phyloP scores from a whole-genome alignment of 2,888 invertebrate species.

The Strigamia maritima region DNA sequence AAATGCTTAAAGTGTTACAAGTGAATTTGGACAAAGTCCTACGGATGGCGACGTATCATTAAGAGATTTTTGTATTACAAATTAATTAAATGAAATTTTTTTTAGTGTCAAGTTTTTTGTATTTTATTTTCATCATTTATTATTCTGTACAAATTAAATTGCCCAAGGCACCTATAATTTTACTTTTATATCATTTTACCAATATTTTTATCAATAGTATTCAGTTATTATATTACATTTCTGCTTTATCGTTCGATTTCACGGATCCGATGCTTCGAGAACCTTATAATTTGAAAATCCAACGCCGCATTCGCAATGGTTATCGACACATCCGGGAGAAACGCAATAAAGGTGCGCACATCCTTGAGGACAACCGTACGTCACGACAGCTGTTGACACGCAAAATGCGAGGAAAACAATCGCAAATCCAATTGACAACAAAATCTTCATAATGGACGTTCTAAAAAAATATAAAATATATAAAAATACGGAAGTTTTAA shows the following conservation, averaged over 20 bases:
- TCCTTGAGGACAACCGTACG: not conserved
- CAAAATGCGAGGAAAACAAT: not conserved
- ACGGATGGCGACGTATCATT: slow-evolving; percentile 39
- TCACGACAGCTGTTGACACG: not conserved
- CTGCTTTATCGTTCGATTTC: too few relatives aligned
- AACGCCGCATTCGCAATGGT: not conserved
- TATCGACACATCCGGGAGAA: not conserved
- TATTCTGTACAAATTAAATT: not conserved
- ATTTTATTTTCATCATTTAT: too few relatives aligned
- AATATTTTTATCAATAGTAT: too few relatives aligned
- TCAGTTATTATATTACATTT: too few relatives aligned
- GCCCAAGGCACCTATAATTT: not conserved
- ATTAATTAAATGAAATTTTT: not conserved
- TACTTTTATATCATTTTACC: not conserved
- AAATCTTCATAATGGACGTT: not conserved
- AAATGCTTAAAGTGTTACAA: slow-evolving; percentile 31
- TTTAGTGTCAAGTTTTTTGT: not conserved
- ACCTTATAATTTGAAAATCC: not conserved
- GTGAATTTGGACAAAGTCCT: slow-evolving; percentile 39
- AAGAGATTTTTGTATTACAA: not conserved
- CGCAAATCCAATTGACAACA: not conserved
- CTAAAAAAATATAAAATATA: too few relatives aligned
- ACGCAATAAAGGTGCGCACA: not conserved
- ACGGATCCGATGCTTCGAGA: too few relatives aligned
- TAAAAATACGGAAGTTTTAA: too few relatives aligned